Evolutionary conservation across 2,797 vertebrate genomes (phyloP).

Genomic region (Crenichthys baileyi): DNA sequence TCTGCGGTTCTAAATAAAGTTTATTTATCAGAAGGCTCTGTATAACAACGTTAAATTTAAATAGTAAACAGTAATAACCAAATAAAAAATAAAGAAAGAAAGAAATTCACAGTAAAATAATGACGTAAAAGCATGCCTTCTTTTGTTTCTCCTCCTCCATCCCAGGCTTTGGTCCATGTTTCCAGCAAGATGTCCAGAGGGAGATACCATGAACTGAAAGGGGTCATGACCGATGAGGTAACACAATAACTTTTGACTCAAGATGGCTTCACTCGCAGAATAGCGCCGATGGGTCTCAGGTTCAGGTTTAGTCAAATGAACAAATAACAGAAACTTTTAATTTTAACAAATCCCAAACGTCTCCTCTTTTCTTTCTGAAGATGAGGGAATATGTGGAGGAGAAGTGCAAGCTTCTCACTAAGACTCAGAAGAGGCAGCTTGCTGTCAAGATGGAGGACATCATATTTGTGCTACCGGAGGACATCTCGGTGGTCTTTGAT

Average conservation of each 20-base stretch:
- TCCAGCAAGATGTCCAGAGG: conserved; percentile 66
- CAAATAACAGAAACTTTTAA: background rate
- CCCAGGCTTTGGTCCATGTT: conserved; percentile 69
- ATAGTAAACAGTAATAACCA: background rate
- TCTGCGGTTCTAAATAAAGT: too few species aligned
- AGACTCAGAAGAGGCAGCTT: conserved; percentile 49
- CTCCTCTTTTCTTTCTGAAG: conserved; percentile 39
- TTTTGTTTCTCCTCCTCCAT: background rate
- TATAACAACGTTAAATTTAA: background rate
- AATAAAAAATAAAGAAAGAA: background rate
- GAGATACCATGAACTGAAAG: conserved; percentile 53
- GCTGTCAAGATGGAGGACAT: conserved; percentile 61
- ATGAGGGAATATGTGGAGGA: conserved; percentile 56
- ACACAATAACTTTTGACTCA: background rate
- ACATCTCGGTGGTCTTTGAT: conserved; percentile 63
- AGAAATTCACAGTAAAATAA: background rate
- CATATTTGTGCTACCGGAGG: conserved; percentile 67
- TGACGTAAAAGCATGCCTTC: background rate
- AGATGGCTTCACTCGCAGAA: background rate
- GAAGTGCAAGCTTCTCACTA: conserved; percentile 49
- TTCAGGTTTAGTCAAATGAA: background rate
- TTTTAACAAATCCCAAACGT: background rate
- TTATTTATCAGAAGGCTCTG: background rate
- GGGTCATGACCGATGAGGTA: conserved; percentile 69
- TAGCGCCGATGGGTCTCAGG: background rate